Evolutionary conservation across 2,797 vertebrate genomes (phyloP).

Genomic region (Megalops cyprinoides): DNA sequence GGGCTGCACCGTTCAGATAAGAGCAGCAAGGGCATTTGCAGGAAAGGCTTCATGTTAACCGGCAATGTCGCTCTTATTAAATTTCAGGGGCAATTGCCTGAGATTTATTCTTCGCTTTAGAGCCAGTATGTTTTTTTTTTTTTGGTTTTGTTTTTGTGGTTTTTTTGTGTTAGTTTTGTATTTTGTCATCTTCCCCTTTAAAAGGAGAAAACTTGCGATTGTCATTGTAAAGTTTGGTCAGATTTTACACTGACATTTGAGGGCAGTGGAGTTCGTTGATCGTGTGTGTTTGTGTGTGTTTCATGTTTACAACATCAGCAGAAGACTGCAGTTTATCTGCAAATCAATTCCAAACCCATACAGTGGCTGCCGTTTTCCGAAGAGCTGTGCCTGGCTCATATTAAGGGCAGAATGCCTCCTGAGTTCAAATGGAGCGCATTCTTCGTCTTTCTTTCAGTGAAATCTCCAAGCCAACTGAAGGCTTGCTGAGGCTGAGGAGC

Average conservation of each 20-base stretch:
- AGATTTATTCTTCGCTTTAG: slow-evolving; percentile 4
- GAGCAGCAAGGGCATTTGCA: slow-evolving; percentile 22
- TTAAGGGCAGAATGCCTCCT: slow-evolving; percentile 42
- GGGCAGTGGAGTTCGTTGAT: background rate
- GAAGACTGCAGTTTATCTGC: slow-evolving; percentile 27
- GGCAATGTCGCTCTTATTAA: slow-evolving; percentile 38
- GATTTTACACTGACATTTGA: background rate
- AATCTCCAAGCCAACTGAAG: slow-evolving; percentile 48
- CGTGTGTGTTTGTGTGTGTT: background rate
- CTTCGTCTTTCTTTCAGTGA: slow-evolving; percentile 52
- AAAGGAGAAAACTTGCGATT: background rate
- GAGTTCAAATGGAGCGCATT: slow-evolving; percentile 47
- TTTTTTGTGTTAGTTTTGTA: background rate
- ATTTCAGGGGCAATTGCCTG: slow-evolving; percentile 22
- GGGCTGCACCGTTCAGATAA: slow-evolving; percentile 31
- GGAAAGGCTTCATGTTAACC: slow-evolving; percentile 38
- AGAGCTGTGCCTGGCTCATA: background rate
- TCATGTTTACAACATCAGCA: slow-evolving; percentile 26
- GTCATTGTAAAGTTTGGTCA: background rate
- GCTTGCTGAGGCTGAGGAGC: slow-evolving; percentile 50
- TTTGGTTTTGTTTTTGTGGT: slow-evolving; percentile 24
- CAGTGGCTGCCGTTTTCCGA: slow-evolving; percentile 36
- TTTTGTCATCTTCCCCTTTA: too few species aligned
- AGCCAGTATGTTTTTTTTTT: slow-evolving; percentile 17
- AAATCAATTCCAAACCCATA: background rate